Conservation (phyloP, 1,140 invertebrate genomes). For the Cryptotermes secundus region DNA sequence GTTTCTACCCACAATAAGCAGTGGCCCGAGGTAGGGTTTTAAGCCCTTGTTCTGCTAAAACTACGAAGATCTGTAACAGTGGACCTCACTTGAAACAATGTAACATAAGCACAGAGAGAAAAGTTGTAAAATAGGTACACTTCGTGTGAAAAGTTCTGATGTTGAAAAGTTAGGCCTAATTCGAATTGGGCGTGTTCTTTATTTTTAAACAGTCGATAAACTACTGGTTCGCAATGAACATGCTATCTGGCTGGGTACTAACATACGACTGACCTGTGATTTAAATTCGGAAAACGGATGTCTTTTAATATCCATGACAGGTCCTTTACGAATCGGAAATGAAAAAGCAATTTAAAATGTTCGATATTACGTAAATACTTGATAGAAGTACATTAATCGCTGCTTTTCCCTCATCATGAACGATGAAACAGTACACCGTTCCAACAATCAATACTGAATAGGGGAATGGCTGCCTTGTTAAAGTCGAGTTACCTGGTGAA, state of each 20-base stretch:
- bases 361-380: neutral
- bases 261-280: neutral
- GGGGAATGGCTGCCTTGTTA: neutral
- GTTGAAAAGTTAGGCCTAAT: neutral
- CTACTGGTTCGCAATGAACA: neutral
- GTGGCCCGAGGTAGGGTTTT: neutral
- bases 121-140: too few species aligned
- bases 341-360: neutral
- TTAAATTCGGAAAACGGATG: neutral
- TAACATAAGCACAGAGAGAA: neutral
- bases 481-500: slow-evolving; percentile 6
- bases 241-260: neutral
- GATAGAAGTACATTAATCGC: neutral
- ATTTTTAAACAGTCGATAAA: neutral
- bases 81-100: neutral
- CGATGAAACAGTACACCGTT: neutral
- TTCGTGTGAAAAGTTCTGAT: too few species aligned
- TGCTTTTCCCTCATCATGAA: neutral
- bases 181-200: neutral
- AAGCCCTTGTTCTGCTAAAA: neutral
- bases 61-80: neutral
- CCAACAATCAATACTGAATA: slow-evolving; percentile 13
- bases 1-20: neutral
- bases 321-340: neutral
- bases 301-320: neutral